phyloP scores from a whole-genome alignment of 2,888 invertebrate genomes.

The Hydrotaea cyrtoneurina region DNA sequence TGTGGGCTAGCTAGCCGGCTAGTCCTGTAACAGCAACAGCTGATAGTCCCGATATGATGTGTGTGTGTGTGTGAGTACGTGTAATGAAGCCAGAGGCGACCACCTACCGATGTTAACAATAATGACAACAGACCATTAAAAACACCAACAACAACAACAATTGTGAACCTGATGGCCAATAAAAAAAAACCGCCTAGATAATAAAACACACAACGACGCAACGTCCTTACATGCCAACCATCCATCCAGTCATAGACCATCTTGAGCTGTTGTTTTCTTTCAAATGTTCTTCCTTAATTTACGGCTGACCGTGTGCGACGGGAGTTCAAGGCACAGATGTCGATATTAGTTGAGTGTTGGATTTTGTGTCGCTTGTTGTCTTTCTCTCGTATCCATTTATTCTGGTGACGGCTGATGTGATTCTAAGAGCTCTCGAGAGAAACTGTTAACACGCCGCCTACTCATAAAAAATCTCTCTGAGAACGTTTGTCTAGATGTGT shows the following conservation, averaged over 20 bases:
- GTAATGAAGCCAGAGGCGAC: conserved; percentile 2
- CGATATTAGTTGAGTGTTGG: not conserved
- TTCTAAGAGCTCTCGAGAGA: no score
- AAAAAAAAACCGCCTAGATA: conserved; percentile 35
- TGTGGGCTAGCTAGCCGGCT: not conserved
- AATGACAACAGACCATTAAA: not conserved
- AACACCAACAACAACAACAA: conserved; percentile 20
- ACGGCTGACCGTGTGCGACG: not conserved
- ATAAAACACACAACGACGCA: conserved; percentile 39
- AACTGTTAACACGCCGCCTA: no score
- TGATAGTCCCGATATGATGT: not conserved
- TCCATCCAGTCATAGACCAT: not conserved
- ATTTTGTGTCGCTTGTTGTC: not conserved
- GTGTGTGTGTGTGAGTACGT: not conserved
- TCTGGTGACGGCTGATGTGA: no score
- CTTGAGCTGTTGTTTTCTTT: not conserved
- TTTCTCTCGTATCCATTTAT: not conserved
- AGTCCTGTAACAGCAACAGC: conserved; percentile 16
- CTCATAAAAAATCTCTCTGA: no score
- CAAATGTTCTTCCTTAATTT: not conserved
- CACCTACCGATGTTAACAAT: conserved; percentile 31
- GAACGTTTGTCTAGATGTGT: no score
- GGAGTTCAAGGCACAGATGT: conserved; percentile 27
- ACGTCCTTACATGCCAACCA: conserved; percentile 2
- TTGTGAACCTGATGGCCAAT: conserved; percentile 20